Conservation (phyloP, 2,113 vertebrate genomes). For the Cyrtonyx montezumae region DNA sequence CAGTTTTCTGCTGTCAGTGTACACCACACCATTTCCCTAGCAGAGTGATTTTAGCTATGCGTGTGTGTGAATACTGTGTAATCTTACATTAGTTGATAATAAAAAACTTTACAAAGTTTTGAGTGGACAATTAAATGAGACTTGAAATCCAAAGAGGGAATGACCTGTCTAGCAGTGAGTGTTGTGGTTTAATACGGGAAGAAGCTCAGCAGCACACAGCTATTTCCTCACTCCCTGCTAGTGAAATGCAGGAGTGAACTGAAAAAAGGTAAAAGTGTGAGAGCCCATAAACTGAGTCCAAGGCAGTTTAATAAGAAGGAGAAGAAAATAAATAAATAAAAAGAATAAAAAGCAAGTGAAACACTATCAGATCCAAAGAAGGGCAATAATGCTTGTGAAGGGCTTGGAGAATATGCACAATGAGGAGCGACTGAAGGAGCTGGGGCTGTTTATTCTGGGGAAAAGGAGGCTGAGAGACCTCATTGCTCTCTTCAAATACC, state of each 20-base stretch:
- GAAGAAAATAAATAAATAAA: not conserved
- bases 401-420: too few species aligned
- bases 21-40: not conserved
- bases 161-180: not conserved
- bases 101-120: not conserved
- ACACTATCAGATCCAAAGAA: too few species aligned
- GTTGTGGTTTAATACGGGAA: not conserved
- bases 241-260: not conserved
- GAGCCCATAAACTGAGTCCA: not conserved
- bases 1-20: not conserved
- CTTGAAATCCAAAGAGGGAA: not conserved
- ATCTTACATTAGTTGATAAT: not conserved
- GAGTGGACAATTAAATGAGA: not conserved
- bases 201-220: not conserved
- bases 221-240: not conserved
- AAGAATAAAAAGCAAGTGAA: not conserved
- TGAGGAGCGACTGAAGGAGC: too few species aligned
- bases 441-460: too few species aligned
- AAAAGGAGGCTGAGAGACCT: too few species aligned
- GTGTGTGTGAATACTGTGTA: fast-evolving
- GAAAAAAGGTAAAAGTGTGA: not conserved
- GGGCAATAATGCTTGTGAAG: too few species aligned
- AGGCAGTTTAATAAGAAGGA: not conserved
- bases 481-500: too few species aligned
- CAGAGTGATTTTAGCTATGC: not conserved